phyloP scores from a whole-genome alignment of 2,888 invertebrate species.

The Neria commutata region DNA sequence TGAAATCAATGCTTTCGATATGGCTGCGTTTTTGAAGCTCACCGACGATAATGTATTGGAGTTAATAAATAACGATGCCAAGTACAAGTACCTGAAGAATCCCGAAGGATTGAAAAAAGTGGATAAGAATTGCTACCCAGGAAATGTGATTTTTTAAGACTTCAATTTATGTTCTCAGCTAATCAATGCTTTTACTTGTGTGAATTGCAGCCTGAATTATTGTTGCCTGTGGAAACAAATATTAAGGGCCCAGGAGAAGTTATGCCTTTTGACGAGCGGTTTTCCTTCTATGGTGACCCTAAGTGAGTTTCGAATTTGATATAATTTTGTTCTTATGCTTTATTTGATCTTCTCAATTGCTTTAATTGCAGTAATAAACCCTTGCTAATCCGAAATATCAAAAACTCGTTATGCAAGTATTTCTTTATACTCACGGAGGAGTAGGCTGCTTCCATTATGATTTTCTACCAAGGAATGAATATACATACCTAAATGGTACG shows the following conservation, averaged over 20 bases:
- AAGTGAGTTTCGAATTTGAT: conserved; percentile 31
- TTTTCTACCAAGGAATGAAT: too few relatives aligned
- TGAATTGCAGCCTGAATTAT: too few relatives aligned
- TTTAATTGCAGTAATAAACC: conserved; percentile 27
- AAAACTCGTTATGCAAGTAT: too few relatives aligned
- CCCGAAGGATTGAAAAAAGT: not conserved
- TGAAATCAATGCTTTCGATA: conserved; percentile 19
- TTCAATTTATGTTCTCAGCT: not conserved
- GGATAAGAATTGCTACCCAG: not conserved
- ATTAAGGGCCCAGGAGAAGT: conserved; percentile 37
- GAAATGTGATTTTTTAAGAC: not conserved
- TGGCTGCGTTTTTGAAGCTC: conserved; percentile 34
- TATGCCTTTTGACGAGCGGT: conserved; percentile 38
- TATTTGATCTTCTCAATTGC: not conserved
- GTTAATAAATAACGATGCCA: conserved; percentile 31
- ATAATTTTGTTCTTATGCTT: not conserved
- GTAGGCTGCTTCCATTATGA: too few relatives aligned
- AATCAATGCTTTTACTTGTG: too few relatives aligned
- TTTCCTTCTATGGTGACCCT: conserved; percentile 44
- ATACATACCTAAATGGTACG: too few relatives aligned
- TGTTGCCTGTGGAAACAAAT: conserved; percentile 7
- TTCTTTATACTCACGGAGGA: too few relatives aligned
- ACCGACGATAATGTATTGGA: conserved; percentile 38
- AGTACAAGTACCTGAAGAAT: conserved; percentile 20
- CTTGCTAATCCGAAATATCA: too few relatives aligned